A percentile compares a stretch with the other conserved stretches of the same genome.
Conservation (phyloP, 2,797 vertebrate species). For the Pachyuromys duprasi region DNA sequence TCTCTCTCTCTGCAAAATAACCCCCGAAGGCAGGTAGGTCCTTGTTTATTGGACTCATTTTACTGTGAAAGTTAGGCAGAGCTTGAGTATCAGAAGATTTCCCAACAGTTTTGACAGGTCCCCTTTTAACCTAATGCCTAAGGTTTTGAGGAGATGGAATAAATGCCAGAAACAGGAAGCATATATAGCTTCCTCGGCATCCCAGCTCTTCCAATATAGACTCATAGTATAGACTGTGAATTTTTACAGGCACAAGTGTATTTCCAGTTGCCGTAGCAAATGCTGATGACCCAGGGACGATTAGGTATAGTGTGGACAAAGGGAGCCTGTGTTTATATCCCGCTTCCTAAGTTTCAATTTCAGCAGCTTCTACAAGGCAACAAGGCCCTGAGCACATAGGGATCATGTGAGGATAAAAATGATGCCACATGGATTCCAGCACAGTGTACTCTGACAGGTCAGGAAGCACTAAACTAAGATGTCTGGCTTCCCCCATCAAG, state of each 20-base stretch:
- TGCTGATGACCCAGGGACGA: not conserved
- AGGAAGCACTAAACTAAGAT: not conserved
- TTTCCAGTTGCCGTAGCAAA: too few relatives aligned
- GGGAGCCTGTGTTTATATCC: not conserved
- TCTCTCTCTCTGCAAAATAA: not conserved
- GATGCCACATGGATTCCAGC: not conserved
- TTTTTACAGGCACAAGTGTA: not conserved
- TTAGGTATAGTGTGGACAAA: accelerated
- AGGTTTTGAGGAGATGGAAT: not conserved
- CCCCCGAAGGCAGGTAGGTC: too few relatives aligned
- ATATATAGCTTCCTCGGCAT: not conserved
- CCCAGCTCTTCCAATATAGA: not conserved
- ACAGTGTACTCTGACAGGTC: too few relatives aligned
- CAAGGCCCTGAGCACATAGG: not conserved
- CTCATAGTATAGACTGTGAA: too few relatives aligned
- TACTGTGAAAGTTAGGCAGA: not conserved
- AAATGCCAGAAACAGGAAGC: not conserved
- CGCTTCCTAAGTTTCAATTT: not conserved
- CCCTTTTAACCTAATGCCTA: not conserved
- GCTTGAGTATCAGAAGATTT: not conserved
- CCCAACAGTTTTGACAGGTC: not conserved
- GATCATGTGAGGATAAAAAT: not conserved
- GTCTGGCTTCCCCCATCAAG: accelerated
- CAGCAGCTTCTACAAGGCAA: not conserved
- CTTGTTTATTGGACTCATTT: not conserved